Percentiles rank a stretch among this genome's conserved stretches.
phyloP scores from a whole-genome alignment of 2,888 invertebrate genomes.

The Cheilosia impressa region DNA sequence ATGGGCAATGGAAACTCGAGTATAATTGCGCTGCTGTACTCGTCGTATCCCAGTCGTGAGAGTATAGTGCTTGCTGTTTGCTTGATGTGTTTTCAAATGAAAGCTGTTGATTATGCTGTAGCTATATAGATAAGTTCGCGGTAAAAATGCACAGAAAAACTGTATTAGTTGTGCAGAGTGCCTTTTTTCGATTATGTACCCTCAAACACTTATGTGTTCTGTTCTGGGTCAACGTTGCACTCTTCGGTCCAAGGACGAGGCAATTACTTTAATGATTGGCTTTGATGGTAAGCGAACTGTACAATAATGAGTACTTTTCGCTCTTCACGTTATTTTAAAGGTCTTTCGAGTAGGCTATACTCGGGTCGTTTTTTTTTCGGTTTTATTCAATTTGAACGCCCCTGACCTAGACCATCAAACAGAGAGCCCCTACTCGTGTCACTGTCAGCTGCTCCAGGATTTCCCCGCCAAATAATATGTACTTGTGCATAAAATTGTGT shows the following conservation, averaged over 20 bases:
- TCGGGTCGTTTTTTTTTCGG: not conserved
- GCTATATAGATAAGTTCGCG: not conserved
- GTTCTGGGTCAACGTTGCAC: constrained; percentile 51
- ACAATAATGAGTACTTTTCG: not conserved
- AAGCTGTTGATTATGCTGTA: constrained; percentile 47
- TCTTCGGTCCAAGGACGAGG: constrained; percentile 43
- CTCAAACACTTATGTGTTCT: not conserved
- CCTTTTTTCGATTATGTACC: not conserved
- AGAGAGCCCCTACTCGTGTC: not conserved
- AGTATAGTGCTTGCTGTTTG: not conserved
- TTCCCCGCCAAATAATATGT: constrained; percentile 31
- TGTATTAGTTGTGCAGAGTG: not conserved
- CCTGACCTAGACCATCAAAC: constrained; percentile 54
- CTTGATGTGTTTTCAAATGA: not conserved
- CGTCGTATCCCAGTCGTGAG: not conserved
- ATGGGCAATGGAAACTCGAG: constrained; percentile 6
- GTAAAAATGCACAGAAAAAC: not conserved
- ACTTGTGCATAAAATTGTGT: not conserved
- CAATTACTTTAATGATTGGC: constrained; percentile 52
- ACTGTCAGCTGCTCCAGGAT: constrained; percentile 26
- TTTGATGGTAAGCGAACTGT: constrained; percentile 6
- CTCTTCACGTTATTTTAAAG: not conserved
- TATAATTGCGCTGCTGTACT: constrained; percentile 5
- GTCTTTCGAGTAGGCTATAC: not conserved
- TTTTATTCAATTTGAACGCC: not conserved